These are phyloP conservation scores for Drosophila watanabei DNA, from an alignment of 1,140 invertebrate species.

Conservation along the genomic window DNA sequence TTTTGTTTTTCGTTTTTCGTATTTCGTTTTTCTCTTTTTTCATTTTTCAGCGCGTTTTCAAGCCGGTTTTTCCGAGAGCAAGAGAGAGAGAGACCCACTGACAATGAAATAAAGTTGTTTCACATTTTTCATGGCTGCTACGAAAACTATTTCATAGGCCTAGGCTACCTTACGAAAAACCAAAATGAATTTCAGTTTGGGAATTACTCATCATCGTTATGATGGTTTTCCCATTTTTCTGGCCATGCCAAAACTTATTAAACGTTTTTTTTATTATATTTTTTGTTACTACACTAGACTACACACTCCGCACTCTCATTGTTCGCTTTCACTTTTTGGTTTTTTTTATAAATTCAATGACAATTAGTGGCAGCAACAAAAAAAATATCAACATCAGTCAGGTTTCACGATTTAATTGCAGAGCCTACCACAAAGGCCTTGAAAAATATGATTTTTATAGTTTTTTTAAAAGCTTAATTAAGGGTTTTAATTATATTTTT, in stretches of 20 bases:
- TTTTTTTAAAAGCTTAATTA: constrained; percentile 2
- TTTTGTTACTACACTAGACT: constrained; percentile 30
- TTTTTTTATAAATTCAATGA: constrained; percentile 58
- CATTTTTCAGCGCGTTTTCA: constrained; percentile 41
- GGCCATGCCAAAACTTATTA: constrained; percentile 54
- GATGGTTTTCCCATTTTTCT: constrained; percentile 41
- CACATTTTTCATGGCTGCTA: constrained; percentile 76
- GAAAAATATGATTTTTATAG: constrained; percentile 53
- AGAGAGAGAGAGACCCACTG: constrained; percentile 40
- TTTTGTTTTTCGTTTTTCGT: constrained; percentile 2
- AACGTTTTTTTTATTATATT: constrained; percentile 40
- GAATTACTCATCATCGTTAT: constrained; percentile 55
- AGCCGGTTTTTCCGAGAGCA: constrained; percentile 65
- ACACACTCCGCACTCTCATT: constrained; percentile 28
- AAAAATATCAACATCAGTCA: constrained; percentile 41
- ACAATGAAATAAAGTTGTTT: constrained; percentile 81
- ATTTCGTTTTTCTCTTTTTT: constrained; percentile 43
- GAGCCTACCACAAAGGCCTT: constrained; percentile 47
- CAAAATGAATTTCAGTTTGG: constrained; percentile 25
- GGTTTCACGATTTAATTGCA: constrained; percentile 74
- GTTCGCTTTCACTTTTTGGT: constrained; percentile 70
- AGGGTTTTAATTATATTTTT: background rate
- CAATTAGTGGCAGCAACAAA: constrained; percentile 50
- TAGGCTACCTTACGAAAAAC: constrained; percentile 11
- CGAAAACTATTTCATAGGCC: constrained; percentile 51